phyloP scores from a whole-genome alignment of 1,140 invertebrate genomes.

The Geopemphigus sp. region DNA sequence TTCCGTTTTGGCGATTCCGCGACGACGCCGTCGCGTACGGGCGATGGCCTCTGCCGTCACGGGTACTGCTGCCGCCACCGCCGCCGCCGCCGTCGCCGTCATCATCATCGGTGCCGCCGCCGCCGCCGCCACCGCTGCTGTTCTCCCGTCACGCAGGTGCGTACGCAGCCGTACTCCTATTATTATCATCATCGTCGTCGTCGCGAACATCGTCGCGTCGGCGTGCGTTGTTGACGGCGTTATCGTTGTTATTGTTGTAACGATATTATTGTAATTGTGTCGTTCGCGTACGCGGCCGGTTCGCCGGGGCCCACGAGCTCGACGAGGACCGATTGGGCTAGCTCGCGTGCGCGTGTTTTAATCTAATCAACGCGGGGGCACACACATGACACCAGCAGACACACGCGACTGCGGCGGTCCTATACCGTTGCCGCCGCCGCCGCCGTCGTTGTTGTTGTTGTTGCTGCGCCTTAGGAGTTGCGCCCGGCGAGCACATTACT shows the following conservation, averaged over 20 bases:
- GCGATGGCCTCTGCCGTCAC: constrained; percentile 10
- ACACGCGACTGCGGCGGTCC: background rate
- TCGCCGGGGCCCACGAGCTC: too few relatives aligned
- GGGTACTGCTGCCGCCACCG: background rate
- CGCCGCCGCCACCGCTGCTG: constrained; percentile 27
- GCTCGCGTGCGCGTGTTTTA: background rate
- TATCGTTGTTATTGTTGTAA: background rate
- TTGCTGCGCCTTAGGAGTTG: constrained; percentile 42
- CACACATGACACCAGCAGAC: background rate
- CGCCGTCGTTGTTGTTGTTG: background rate
- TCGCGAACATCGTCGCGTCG: background rate
- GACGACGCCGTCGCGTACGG: constrained; percentile 11
- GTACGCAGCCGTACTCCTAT: constrained; percentile 78
- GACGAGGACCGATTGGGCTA: constrained; percentile 47
- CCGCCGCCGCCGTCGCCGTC: constrained; percentile 3
- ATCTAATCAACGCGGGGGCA: constrained; percentile 22
- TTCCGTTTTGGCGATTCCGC: too few relatives aligned
- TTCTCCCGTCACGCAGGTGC: constrained; percentile 76
- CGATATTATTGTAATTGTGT: background rate
- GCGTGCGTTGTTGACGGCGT: background rate
- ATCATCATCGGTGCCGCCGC: background rate
- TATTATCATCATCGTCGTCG: constrained; percentile 23
- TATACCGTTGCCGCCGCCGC: background rate
- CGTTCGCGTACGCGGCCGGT: background rate
- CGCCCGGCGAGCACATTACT: constrained; percentile 11